Conservation (phyloP, 2,797 vertebrate genomes). For the Malurus leucopterus region DNA sequence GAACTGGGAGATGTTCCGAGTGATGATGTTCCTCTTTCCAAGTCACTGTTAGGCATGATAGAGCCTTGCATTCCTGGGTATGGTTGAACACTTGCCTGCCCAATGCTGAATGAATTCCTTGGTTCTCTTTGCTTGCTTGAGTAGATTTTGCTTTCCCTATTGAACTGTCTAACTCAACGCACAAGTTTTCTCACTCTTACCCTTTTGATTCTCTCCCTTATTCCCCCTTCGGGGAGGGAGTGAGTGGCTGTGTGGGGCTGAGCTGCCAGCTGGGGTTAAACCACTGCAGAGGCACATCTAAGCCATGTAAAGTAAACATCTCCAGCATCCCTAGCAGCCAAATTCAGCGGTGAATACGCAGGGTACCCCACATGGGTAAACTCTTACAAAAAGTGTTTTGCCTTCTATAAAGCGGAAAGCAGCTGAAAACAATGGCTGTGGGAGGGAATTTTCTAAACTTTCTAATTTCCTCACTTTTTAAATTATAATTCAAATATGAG, state of each 20-base stretch:
- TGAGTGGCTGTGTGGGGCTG: accelerated
- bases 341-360: not conserved
- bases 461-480: not conserved
- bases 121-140: not conserved
- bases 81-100: not conserved
- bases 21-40: not conserved
- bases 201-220: not conserved
- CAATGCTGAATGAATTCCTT: not conserved
- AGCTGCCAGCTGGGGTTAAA: not conserved
- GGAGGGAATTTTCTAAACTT: not conserved
- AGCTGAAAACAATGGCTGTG: not conserved
- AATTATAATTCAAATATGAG: not conserved
- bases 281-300: not conserved
- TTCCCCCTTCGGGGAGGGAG: accelerated
- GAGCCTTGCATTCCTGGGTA: not conserved
- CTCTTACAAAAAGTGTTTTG: not conserved
- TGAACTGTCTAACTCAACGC: not conserved
- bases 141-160: not conserved
- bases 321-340: not conserved
- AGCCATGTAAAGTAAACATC: not conserved
- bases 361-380: not conserved
- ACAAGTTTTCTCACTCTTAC: not conserved
- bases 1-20: accelerated
- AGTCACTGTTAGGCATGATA: not conserved
- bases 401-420: not conserved